phyloP scores from a whole-genome alignment of 2,888 invertebrate genomes.

The Lasioglossum oenotherae region DNA sequence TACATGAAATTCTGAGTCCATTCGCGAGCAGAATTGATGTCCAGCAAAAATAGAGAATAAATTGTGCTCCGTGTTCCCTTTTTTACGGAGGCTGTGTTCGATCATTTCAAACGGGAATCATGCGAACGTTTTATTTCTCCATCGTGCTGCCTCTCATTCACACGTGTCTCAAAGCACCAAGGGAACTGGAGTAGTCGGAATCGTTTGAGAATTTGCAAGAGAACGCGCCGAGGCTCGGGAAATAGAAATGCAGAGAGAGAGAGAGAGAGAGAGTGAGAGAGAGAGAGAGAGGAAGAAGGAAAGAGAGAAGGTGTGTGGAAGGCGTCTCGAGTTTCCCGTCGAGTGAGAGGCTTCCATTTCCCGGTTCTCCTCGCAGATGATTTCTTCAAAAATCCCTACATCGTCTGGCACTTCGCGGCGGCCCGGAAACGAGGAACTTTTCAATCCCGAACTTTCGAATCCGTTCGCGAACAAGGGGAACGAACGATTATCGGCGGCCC shows the following conservation, averaged over 20 bases:
- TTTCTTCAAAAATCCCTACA: constrained; percentile 21
- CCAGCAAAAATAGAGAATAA: background rate
- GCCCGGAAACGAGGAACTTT: constrained; percentile 3
- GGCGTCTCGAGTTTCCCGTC: background rate
- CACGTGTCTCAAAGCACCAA: constrained; percentile 7
- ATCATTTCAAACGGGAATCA: background rate
- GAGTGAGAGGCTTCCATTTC: background rate
- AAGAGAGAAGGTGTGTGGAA: background rate
- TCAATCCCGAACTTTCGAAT: constrained; percentile 11
- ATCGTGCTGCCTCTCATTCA: background rate
- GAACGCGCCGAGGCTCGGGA: constrained; percentile 3
- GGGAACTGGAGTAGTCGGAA: background rate
- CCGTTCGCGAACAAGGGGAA: background rate
- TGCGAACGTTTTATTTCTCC: background rate
- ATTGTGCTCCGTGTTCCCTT: background rate
- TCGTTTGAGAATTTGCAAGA: constrained; percentile 8
- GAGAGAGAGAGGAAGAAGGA: background rate
- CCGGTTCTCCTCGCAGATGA: background rate
- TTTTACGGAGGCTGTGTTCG: background rate
- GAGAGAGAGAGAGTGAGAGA: background rate
- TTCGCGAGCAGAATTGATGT: background rate
- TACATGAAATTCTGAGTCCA: background rate
- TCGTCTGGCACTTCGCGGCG: constrained; percentile 12
- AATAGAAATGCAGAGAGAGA: background rate
- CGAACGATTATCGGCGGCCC: constrained; percentile 11